phyloP scores from a whole-genome alignment of 2,113 vertebrate species.

The Poecilia latipinna region DNA sequence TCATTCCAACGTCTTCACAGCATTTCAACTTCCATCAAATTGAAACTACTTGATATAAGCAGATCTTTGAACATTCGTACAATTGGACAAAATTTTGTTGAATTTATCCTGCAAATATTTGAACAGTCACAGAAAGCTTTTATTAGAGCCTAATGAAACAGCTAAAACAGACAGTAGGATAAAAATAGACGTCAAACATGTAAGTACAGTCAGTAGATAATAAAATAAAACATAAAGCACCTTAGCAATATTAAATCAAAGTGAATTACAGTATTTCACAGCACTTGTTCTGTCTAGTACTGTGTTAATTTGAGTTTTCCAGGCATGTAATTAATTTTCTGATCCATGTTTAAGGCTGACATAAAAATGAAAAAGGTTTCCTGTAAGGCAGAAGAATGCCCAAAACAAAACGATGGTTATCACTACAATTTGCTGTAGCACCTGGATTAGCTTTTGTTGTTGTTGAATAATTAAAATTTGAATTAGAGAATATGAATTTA shows the following conservation, averaged over 20 bases:
- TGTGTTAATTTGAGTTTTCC: conserved; percentile 5
- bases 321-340: background rate
- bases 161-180: background rate
- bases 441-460: background rate
- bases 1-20: background rate
- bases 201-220: background rate
- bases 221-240: conserved; percentile 31
- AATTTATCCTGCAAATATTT: background rate
- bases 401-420: background rate
- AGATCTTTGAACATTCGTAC: background rate
- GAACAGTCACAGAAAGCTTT: background rate
- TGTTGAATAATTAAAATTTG: background rate
- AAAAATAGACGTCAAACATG: background rate
- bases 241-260: background rate
- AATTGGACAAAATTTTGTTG: background rate
- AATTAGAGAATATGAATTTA: background rate
- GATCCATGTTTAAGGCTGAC: conserved; percentile 10
- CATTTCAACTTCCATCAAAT: background rate
- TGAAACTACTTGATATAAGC: background rate
- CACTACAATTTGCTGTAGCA: background rate
- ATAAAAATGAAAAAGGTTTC: conserved; percentile 12
- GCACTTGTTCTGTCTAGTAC: background rate
- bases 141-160: background rate
- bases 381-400: background rate
- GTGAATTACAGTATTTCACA: background rate